Conservation (phyloP, 2,797 vertebrate species). For the Diplodus puntazzo region DNA sequence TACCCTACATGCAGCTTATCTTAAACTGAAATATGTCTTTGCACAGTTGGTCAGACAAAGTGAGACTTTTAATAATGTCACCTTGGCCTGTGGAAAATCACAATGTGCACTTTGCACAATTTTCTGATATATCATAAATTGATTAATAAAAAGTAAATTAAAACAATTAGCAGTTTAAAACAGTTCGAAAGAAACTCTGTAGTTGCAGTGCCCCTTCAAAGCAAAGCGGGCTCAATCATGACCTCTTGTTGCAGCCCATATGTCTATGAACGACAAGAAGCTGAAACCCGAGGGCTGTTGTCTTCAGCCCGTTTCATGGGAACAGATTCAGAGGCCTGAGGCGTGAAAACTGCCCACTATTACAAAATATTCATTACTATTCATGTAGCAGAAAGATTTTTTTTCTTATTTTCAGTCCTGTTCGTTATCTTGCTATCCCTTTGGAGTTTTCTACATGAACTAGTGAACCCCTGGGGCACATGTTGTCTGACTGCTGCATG, state of each 20-base stretch:
- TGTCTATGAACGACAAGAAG: not conserved
- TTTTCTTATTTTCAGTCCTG: not conserved
- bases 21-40: not conserved
- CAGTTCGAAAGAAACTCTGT: not conserved
- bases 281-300: not conserved
- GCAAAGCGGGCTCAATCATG: not conserved
- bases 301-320: not conserved
- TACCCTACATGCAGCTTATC: not conserved
- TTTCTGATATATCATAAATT: not conserved
- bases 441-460: too few species aligned
- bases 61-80: not conserved
- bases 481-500: not conserved
- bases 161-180: not conserved
- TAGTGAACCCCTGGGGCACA: not conserved
- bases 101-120: not conserved
- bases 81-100: not conserved
- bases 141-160: not conserved
- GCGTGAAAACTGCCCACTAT: not conserved
- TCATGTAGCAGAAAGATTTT: not conserved
- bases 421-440: not conserved
- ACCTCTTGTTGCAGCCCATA: not conserved
- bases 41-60: not conserved
- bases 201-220: not conserved
- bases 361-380: not conserved
- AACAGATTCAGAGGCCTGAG: not conserved